phyloP scores from a whole-genome alignment of 2,113 vertebrate genomes.

The Platichthys flesus region DNA sequence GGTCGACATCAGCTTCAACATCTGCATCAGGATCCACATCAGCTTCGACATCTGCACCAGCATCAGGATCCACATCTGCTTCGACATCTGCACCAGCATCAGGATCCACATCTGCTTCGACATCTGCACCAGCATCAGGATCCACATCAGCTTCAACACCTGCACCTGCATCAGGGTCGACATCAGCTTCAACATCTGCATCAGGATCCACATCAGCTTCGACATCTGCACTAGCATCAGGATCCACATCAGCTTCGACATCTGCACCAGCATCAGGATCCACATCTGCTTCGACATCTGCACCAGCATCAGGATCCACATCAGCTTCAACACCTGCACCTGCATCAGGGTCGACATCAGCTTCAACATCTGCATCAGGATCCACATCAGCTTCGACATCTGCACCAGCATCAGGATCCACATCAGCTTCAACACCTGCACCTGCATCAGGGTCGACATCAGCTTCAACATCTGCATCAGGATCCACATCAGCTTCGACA shows the following conservation, averaged over 20 bases:
- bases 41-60: background rate
- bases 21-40: too few relatives aligned
- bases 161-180: too few relatives aligned
- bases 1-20: too few relatives aligned
- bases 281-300: background rate
- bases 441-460: too few relatives aligned
- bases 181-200: too few relatives aligned
- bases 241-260: background rate
- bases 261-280: background rate
- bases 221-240: background rate
- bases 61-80: background rate
- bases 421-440: background rate
- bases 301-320: too few relatives aligned
- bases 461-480: background rate
- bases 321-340: too few relatives aligned
- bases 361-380: too few relatives aligned
- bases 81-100: background rate
- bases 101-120: background rate
- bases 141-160: too few relatives aligned
- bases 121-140: background rate
- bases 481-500: too few relatives aligned
- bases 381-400: background rate
- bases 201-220: background rate
- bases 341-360: too few relatives aligned
- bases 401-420: background rate